phyloP scores from a whole-genome alignment of 2,888 invertebrate species.

The Pegoplata infirma region DNA sequence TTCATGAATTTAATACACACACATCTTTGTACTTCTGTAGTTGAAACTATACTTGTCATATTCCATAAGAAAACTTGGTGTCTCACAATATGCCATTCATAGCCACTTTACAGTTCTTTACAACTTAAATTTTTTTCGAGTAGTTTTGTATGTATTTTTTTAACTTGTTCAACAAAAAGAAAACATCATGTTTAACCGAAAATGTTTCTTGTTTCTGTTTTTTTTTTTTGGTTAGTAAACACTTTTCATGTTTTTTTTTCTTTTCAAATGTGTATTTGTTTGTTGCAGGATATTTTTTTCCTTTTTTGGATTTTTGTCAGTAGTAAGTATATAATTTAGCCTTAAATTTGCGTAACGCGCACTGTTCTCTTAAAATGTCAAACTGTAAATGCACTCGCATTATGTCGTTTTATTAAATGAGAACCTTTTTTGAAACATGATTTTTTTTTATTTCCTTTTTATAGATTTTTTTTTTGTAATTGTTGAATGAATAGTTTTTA shows the following conservation, averaged over 20 bases:
- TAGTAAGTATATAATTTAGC: slow-evolving; percentile 9
- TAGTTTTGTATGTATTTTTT: background rate
- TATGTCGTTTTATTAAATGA: slow-evolving; percentile 9
- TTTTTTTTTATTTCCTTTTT: slow-evolving; percentile 1
- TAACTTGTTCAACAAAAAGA: slow-evolving; percentile 1
- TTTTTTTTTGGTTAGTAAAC: background rate
- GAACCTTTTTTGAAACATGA: slow-evolving; percentile 17
- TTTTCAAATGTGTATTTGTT: slow-evolving; percentile 12
- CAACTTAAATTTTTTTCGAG: background rate
- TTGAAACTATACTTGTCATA: slow-evolving; percentile 4
- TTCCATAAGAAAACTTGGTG: slow-evolving; percentile 1
- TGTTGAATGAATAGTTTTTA: slow-evolving; percentile 35
- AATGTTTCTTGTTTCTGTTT: background rate
- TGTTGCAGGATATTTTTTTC: too few species aligned
- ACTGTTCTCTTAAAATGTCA: slow-evolving; percentile 50
- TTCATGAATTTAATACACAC: background rate
- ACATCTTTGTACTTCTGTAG: too few species aligned
- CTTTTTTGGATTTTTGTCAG: slow-evolving; percentile 1
- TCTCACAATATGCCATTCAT: slow-evolving; percentile 25
- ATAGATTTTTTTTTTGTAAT: slow-evolving; percentile 4
- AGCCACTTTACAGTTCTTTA: slow-evolving; percentile 16
- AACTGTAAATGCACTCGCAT: slow-evolving; percentile 50
- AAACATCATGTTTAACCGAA: background rate
- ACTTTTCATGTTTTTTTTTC: background rate
- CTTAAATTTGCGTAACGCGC: slow-evolving; percentile 36